A percentile compares a stretch with the other conserved stretches of the same genome.
phyloP scores from a whole-genome alignment of 2,888 invertebrate species.

The Bimastos eiseni region DNA sequence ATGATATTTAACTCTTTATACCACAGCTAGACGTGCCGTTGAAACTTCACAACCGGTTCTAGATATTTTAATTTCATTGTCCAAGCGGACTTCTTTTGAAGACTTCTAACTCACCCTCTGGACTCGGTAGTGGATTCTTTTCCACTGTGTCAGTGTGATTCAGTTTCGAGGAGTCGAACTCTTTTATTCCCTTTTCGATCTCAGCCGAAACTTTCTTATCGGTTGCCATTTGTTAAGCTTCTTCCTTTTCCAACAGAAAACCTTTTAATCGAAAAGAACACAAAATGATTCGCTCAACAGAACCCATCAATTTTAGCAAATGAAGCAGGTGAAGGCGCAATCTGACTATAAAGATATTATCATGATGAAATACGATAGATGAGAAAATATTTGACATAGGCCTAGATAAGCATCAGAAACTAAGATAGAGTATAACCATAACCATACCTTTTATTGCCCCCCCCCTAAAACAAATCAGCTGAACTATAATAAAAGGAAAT shows the following conservation, averaged over 20 bases:
- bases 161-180: constrained; percentile 36
- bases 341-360: neutral
- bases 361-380: no score
- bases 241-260: neutral
- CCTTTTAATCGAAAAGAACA: neutral
- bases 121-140: constrained; percentile 34
- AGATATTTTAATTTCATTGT: neutral
- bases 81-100: neutral
- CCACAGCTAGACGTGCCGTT: neutral
- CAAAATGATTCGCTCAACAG: neutral
- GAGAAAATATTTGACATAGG: no score
- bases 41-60: neutral
- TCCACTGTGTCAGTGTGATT: constrained; percentile 39
- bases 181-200: constrained; percentile 34
- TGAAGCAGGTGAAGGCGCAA: neutral
- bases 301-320: neutral
- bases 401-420: no score
- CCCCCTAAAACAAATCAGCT: no score
- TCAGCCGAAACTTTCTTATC: constrained; percentile 36
- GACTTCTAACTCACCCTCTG: constrained; percentile 30
- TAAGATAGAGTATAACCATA: no score
- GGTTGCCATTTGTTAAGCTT: neutral
- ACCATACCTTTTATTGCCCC: no score
- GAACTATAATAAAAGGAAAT: no score
- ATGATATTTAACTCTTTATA: no score